Percentiles rank a stretch among this genome's conserved stretches.
These are phyloP conservation scores for Sarcoramphus papa DNA, from an alignment of 2,797 vertebrate species.

Conservation along the genomic window DNA sequence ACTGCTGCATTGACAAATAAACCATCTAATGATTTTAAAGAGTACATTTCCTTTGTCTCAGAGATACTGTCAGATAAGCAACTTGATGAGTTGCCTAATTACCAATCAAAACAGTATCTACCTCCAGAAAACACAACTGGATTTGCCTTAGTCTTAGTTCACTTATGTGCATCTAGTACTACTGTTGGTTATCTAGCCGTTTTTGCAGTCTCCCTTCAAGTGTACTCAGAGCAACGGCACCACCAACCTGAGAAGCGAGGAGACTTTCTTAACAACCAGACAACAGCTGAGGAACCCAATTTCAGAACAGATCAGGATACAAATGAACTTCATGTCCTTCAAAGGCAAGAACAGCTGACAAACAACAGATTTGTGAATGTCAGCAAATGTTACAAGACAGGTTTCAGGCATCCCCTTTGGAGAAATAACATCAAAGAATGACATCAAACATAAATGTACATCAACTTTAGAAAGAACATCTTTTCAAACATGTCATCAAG, in stretches of 20 bases:
- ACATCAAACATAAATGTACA: background rate
- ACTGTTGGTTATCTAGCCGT: fast-evolving
- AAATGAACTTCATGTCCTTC: background rate
- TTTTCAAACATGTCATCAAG: background rate
- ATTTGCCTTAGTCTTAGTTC: background rate
- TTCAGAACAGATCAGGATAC: background rate
- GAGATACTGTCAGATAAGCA: background rate
- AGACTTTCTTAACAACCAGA: background rate
- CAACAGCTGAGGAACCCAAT: background rate
- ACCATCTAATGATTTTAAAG: background rate
- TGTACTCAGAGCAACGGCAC: background rate
- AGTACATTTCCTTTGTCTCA: background rate
- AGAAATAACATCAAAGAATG: background rate
- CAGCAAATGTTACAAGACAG: background rate
- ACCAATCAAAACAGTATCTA: background rate
- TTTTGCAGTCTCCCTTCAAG: background rate
- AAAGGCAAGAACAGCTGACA: background rate
- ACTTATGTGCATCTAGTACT: background rate
- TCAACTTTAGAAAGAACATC: background rate
- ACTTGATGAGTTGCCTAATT: background rate
- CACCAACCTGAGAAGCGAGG: background rate
- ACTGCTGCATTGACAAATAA: constrained; percentile 40
- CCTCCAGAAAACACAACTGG: background rate
- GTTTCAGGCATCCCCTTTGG: background rate
- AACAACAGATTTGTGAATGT: background rate